These are phyloP conservation scores for Psittacula echo DNA, from an alignment of 2,797 vertebrate genomes.

Conservation along the genomic window DNA sequence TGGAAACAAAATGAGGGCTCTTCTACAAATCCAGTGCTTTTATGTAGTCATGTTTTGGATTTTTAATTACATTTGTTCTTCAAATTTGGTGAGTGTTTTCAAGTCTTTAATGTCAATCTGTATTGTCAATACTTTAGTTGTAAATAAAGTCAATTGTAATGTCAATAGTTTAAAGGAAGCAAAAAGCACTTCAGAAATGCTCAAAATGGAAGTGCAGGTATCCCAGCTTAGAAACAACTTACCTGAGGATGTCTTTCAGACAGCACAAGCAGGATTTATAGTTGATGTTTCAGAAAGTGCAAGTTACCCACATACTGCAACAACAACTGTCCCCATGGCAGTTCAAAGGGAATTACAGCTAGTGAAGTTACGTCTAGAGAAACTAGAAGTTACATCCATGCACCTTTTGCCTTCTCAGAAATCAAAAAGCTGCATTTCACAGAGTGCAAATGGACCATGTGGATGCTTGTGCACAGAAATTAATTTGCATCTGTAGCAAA, in stretches of 20 bases:
- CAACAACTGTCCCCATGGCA: background rate
- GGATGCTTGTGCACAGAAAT: background rate
- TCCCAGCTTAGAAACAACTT: background rate
- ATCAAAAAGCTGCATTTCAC: background rate
- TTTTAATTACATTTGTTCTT: background rate
- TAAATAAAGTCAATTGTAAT: too few species aligned
- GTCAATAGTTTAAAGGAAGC: background rate
- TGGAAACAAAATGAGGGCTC: background rate
- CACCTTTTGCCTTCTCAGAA: background rate
- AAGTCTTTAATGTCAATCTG: background rate
- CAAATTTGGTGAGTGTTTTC: background rate
- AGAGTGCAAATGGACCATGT: background rate
- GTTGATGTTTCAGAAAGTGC: background rate
- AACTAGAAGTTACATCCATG: background rate
- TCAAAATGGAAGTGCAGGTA: background rate
- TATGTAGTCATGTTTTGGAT: background rate
- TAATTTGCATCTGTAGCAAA: background rate
- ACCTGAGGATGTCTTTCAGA: background rate
- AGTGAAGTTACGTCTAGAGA: background rate
- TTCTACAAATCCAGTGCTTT: background rate
- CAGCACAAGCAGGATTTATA: background rate
- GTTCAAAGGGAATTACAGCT: background rate
- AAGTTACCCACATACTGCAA: background rate
- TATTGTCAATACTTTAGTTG: background rate
- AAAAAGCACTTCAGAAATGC: background rate